phyloP scores from a whole-genome alignment of 1,140 invertebrate genomes.

The Potamilus streckersoni region DNA sequence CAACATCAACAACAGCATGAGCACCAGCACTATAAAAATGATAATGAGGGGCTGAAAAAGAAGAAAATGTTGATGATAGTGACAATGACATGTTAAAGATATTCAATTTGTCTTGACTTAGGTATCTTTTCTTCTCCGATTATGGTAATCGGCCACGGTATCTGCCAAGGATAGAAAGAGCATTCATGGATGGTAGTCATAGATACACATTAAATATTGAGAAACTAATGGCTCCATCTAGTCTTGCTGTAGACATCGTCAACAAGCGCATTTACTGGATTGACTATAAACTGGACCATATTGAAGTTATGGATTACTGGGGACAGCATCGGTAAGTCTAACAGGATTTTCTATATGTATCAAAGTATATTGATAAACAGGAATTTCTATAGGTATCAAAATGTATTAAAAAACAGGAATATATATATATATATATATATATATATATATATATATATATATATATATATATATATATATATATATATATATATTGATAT shows the following conservation, averaged over 20 bases:
- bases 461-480: too few species aligned
- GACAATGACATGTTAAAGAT: too few species aligned
- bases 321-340: slow-evolving; percentile 81
- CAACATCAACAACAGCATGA: background rate
- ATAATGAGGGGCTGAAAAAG: background rate
- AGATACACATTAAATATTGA: slow-evolving; percentile 88
- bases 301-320: slow-evolving; percentile 97
- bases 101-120: slow-evolving; percentile 52
- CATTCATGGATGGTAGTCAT: slow-evolving; percentile 94
- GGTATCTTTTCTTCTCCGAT: slow-evolving; percentile 92
- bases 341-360: too few species aligned
- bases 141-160: slow-evolving; percentile 84
- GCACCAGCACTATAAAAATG: background rate
- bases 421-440: too few species aligned
- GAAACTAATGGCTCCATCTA: slow-evolving; percentile 98
- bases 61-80: background rate
- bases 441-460: too few species aligned
- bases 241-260: slow-evolving; percentile 91
- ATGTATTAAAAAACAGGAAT: too few species aligned
- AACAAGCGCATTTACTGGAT: slow-evolving; percentile 93
- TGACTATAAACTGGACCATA: slow-evolving; percentile 97
- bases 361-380: too few species aligned
- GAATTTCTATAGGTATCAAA: too few species aligned
- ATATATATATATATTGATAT: too few species aligned
- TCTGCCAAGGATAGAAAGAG: slow-evolving; percentile 82